Percentiles rank a stretch among this genome's conserved stretches.
These are phyloP conservation scores for Tautogolabrus adspersus DNA, from an alignment of 2,113 vertebrate genomes.

Conservation along the genomic window DNA sequence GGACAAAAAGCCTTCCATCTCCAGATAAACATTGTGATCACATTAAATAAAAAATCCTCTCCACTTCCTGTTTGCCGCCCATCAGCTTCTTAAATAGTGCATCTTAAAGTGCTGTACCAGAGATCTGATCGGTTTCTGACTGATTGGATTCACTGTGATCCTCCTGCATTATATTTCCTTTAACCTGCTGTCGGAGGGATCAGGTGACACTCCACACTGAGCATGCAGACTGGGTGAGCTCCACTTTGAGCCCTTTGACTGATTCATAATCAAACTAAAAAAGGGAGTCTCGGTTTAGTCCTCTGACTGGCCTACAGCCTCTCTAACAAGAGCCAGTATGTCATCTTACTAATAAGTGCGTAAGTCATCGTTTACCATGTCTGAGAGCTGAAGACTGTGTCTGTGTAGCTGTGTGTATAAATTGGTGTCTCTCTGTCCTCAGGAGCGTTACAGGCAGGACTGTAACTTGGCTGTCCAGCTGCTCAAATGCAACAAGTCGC, in stretches of 20 bases:
- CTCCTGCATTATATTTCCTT: background rate
- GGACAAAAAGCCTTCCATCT: background rate
- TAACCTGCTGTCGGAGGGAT: background rate
- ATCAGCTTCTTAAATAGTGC: too few species aligned
- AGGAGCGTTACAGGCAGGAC: constrained; percentile 97
- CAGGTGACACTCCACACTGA: background rate
- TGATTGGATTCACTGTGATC: background rate
- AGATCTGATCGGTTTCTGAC: background rate
- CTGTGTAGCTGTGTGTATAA: background rate
- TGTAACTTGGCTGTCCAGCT: constrained; percentile 98
- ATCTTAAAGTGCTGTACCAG: too few species aligned
- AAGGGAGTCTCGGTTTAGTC: too few species aligned
- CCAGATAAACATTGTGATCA: background rate
- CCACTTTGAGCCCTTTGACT: background rate
- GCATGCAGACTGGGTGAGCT: too few species aligned
- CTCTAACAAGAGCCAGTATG: background rate
- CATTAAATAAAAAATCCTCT: background rate
- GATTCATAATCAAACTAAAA: background rate
- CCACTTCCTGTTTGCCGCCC: background rate
- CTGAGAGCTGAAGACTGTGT: background rate
- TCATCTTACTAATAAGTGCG: background rate
- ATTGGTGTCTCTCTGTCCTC: background rate
- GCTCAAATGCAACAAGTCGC: constrained; percentile 98
- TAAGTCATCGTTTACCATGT: background rate
- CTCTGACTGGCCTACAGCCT: background rate